Percentiles rank a stretch among this genome's conserved stretches.
Conservation (phyloP, 1,140 invertebrate genomes). For the Dinoponera quadriceps region DNA sequence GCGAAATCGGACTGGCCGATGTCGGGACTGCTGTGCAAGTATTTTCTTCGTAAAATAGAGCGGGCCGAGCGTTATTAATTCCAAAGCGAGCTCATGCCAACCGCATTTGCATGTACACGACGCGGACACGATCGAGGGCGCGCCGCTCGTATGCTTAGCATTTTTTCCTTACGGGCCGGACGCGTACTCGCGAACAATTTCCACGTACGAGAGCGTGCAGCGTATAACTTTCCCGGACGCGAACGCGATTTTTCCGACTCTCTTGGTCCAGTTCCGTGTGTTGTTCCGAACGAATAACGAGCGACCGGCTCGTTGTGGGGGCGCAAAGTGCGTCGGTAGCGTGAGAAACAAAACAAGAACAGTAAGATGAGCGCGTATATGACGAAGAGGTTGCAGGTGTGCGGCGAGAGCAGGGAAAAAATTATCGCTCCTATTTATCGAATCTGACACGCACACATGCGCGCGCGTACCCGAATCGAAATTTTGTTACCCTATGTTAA, state of each 20-base stretch:
- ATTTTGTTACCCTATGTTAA: background rate
- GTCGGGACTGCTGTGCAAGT: conserved; percentile 32
- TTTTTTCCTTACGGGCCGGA: conserved; percentile 37
- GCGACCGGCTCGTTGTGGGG: background rate
- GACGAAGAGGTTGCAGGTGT: conserved; percentile 4
- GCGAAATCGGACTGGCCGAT: conserved; percentile 29
- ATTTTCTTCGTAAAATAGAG: conserved; percentile 31
- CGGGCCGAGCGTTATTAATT: conserved; percentile 50
- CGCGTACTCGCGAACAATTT: conserved; percentile 10
- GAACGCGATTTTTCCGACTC: conserved; percentile 21
- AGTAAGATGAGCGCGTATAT: conserved; percentile 9
- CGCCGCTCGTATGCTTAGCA: conserved; percentile 43
- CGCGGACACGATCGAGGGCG: conserved; percentile 15
- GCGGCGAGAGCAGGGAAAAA: background rate
- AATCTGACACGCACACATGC: background rate
- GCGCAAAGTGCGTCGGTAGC: background rate
- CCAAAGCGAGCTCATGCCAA: conserved; percentile 44
- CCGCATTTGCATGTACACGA: conserved; percentile 47
- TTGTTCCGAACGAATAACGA: conserved; percentile 33
- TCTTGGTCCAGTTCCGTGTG: conserved; percentile 40
- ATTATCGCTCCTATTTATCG: conserved; percentile 1
- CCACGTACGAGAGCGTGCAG: background rate
- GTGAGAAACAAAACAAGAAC: background rate
- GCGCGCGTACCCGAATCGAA: background rate
- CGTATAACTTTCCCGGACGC: conserved; percentile 9